phyloP scores from a whole-genome alignment of 1,140 invertebrate genomes.

The Drusus annulatus region DNA sequence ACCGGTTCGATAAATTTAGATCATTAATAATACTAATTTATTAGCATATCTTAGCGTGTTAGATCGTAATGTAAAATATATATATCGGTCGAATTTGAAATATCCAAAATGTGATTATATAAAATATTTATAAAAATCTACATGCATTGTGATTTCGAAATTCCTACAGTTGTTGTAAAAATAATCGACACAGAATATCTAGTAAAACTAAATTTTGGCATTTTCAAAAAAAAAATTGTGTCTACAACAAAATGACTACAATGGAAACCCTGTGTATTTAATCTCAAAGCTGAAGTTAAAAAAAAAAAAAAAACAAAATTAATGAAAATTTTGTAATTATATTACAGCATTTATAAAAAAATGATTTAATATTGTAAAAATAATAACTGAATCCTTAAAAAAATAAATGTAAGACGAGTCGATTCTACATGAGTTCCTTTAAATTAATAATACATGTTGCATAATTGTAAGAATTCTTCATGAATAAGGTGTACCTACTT shows the following conservation, averaged over 20 bases:
- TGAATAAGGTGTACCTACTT: constrained; percentile 19
- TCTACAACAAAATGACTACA: background rate
- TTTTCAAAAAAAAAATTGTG: no score
- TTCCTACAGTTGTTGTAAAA: constrained; percentile 16
- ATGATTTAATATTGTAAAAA: no score
- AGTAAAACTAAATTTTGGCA: background rate
- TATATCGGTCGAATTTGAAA: constrained; percentile 15
- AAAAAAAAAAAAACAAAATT: background rate
- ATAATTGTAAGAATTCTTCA: constrained; percentile 53
- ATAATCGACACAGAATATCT: constrained; percentile 5
- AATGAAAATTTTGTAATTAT: background rate
- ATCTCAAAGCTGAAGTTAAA: background rate
- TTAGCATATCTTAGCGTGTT: constrained; percentile 29
- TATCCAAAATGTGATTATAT: constrained; percentile 31
- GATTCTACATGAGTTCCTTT: constrained; percentile 59
- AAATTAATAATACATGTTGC: constrained; percentile 54
- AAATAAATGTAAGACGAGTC: constrained; percentile 42
- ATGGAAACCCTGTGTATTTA: background rate
- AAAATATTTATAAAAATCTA: background rate
- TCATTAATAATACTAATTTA: constrained; percentile 9
- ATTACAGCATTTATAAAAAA: no score
- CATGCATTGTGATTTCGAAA: constrained; percentile 21
- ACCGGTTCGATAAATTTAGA: constrained; percentile 4
- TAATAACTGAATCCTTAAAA: constrained; percentile 2
- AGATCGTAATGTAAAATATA: constrained; percentile 7